Percentiles rank a stretch among this genome's conserved stretches.
phyloP scores from a whole-genome alignment of 1,140 invertebrate species.

The Micrasema minimum region DNA sequence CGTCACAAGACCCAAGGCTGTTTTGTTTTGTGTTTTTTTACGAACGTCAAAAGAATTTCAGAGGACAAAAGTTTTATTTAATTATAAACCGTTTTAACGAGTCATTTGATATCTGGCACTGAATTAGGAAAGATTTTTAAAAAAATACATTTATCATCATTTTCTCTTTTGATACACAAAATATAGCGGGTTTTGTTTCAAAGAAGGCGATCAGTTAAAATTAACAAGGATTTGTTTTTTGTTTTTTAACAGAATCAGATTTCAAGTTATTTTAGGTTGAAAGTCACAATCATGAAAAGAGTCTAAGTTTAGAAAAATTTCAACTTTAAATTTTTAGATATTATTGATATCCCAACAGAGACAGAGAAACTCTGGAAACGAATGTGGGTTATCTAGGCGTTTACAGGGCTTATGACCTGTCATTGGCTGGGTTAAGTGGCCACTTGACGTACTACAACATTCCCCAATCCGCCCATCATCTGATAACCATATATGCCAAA shows the following conservation, averaged over 20 bases:
- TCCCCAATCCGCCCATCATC: no score
- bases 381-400: no score
- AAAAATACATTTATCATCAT: not conserved
- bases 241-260: not conserved
- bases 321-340: no score
- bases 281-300: no score
- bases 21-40: slow-evolving; percentile 10
- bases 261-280: not conserved
- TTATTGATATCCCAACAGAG: no score
- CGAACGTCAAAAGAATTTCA: slow-evolving; percentile 21
- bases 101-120: slow-evolving; percentile 14
- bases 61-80: slow-evolving; percentile 5
- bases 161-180: not conserved
- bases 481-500: no score
- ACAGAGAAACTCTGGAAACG: no score
- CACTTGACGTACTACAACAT: no score
- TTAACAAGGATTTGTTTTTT: not conserved
- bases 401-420: no score
- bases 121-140: not conserved
- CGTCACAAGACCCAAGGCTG: not conserved
- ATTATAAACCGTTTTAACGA: slow-evolving; percentile 20
- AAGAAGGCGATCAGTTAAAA: not conserved
- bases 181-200: not conserved
- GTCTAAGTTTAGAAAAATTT: not conserved
- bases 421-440: no score